phyloP scores from a whole-genome alignment of 2,113 vertebrate genomes.

The Callocephalon fimbriatum region DNA sequence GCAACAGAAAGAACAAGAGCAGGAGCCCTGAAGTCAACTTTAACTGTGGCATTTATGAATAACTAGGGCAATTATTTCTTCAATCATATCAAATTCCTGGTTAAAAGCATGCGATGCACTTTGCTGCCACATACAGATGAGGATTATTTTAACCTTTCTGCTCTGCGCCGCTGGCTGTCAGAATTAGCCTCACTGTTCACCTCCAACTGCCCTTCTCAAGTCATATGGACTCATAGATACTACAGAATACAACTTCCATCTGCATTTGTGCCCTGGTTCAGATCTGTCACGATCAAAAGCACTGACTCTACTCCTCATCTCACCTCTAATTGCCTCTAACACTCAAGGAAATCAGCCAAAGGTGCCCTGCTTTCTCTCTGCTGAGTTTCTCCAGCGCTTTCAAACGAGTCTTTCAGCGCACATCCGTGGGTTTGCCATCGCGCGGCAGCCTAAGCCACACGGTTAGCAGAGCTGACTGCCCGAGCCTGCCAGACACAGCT shows the following conservation, averaged over 20 bases:
- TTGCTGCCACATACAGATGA: background rate
- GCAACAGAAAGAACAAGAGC: background rate
- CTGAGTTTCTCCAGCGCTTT: background rate
- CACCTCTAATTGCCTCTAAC: background rate
- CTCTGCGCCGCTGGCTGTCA: background rate
- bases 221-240: accelerated
- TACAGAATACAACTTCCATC: background rate
- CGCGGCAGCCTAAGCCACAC: background rate
- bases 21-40: conserved; percentile 5
- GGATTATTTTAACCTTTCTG: conserved; percentile 18
- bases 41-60: conserved; percentile 16
- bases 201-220: background rate
- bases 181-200: background rate
- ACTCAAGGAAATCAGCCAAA: background rate
- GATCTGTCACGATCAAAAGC: background rate
- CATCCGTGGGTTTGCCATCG: background rate
- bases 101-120: background rate
- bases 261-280: background rate
- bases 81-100: background rate
- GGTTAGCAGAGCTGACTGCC: background rate
- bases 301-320: background rate
- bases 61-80: conserved; percentile 12
- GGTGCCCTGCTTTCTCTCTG: background rate
- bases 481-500: background rate
- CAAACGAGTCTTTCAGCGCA: accelerated